Evolutionary conservation across 2,888 invertebrate species (phyloP).

Genomic region (Laothoe populi): DNA sequence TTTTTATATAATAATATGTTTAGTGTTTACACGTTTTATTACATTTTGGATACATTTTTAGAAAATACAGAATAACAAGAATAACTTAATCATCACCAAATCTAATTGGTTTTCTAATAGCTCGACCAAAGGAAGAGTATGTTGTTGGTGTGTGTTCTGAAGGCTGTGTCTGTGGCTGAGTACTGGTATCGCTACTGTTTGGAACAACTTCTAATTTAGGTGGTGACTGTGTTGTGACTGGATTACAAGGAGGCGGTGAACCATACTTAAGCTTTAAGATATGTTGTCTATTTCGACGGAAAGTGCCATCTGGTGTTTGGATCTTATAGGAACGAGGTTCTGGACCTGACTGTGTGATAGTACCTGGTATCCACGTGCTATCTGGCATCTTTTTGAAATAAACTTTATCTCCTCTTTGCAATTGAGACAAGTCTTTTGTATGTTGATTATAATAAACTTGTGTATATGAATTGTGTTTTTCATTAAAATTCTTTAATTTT

Average conservation of each 20-base stretch:
- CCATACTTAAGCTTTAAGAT: conserved; percentile 2
- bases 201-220: background rate
- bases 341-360: conserved; percentile 1
- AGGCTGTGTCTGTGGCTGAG: background rate
- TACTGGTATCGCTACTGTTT: background rate
- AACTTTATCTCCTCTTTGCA: conserved; percentile 16
- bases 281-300: conserved; percentile 11
- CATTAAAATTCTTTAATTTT: conserved; percentile 18
- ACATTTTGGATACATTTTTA: too few relatives aligned
- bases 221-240: background rate
- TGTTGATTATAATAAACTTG: conserved; percentile 19
- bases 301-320: conserved; percentile 8
- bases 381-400: conserved; percentile 21
- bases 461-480: conserved; percentile 15
- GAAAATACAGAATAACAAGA: background rate
- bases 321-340: conserved; percentile 23
- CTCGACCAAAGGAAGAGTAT: background rate
- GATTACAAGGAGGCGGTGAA: background rate
- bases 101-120: background rate
- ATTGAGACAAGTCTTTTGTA: background rate
- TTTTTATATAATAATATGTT: too few relatives aligned
- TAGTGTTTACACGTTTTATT: too few relatives aligned
- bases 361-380: conserved; percentile 15
- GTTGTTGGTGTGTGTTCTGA: background rate
- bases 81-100: background rate